phyloP scores from a whole-genome alignment of 2,113 vertebrate genomes.

The Trinectes maculatus region DNA sequence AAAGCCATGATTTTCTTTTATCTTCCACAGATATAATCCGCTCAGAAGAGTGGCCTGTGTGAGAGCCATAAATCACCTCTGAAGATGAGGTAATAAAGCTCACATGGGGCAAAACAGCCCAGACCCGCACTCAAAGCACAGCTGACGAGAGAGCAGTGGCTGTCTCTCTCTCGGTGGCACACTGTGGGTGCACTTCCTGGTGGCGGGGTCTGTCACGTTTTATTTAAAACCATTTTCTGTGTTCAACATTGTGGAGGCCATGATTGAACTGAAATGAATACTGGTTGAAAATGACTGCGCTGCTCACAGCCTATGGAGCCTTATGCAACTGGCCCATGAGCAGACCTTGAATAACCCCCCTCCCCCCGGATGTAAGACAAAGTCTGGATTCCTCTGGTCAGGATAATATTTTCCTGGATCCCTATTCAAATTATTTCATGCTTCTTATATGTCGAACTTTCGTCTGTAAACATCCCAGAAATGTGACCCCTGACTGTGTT shows the following conservation, averaged over 20 bases:
- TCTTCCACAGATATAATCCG: constrained; percentile 71
- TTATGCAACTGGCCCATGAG: constrained; percentile 39
- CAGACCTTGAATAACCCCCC: constrained; percentile 34
- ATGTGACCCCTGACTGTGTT: constrained; percentile 39
- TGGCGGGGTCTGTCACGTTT: not conserved
- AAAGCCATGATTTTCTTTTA: constrained; percentile 75
- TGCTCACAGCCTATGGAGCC: constrained; percentile 12
- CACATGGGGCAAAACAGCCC: constrained; percentile 46
- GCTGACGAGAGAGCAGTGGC: constrained; percentile 51
- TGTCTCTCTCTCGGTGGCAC: constrained; percentile 4
- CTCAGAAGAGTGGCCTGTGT: constrained; percentile 57
- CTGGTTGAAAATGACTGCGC: constrained; percentile 8
- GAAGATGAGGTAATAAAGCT: constrained; percentile 73
- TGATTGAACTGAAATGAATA: constrained; percentile 28
- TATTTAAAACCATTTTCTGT: constrained; percentile 11
- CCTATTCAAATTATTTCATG: constrained; percentile 27
- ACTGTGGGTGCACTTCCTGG: constrained; percentile 16
- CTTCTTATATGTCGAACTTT: constrained; percentile 52
- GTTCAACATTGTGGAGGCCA: not conserved
- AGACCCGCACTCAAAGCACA: constrained; percentile 40
- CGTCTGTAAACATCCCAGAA: constrained; percentile 50
- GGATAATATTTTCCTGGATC: constrained; percentile 70
- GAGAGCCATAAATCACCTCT: constrained; percentile 63
- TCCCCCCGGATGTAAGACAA: constrained; percentile 39
- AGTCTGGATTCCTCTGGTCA: constrained; percentile 47